Evolutionary conservation across 2,113 vertebrate genomes (phyloP).

Genomic region (Ameiurus melas): DNA sequence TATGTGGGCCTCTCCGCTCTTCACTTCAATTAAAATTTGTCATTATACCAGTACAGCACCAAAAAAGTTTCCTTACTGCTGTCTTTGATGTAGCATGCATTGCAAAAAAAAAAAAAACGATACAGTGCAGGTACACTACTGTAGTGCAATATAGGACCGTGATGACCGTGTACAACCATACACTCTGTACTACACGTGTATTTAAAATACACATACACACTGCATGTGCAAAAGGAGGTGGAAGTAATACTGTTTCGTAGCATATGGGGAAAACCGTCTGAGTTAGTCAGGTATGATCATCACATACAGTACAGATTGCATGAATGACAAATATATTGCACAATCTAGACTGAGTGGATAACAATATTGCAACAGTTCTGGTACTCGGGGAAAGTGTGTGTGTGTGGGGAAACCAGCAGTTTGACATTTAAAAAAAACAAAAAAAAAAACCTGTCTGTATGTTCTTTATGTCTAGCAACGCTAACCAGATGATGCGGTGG

Average conservation of each 20-base stretch:
- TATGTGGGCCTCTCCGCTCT: neutral
- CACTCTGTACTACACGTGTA: neutral
- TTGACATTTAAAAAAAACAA: neutral
- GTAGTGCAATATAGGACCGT: neutral
- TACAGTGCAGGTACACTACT: neutral
- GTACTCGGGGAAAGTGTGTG: neutral
- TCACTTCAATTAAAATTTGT: neutral
- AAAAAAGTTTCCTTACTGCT: neutral
- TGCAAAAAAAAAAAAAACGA: neutral
- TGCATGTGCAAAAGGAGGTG: neutral
- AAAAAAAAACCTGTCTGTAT: neutral
- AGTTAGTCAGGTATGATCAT: neutral
- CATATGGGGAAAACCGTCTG: neutral
- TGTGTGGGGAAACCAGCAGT: neutral
- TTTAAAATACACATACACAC: neutral
- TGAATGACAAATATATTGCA: conserved; percentile 1
- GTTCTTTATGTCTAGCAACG: neutral
- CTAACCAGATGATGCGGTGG: neutral
- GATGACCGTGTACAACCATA: neutral
- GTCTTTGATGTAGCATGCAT: neutral
- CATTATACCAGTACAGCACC: neutral
- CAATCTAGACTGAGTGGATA: neutral
- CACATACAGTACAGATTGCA: neutral
- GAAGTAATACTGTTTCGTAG: neutral
- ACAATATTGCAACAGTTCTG: neutral